Percentiles rank a stretch among this genome's conserved stretches.
Evolutionary conservation across 37 sponge, comb jelly and placozoan species (phyloP).

Genomic region (Theonella swinhoei): DNA sequence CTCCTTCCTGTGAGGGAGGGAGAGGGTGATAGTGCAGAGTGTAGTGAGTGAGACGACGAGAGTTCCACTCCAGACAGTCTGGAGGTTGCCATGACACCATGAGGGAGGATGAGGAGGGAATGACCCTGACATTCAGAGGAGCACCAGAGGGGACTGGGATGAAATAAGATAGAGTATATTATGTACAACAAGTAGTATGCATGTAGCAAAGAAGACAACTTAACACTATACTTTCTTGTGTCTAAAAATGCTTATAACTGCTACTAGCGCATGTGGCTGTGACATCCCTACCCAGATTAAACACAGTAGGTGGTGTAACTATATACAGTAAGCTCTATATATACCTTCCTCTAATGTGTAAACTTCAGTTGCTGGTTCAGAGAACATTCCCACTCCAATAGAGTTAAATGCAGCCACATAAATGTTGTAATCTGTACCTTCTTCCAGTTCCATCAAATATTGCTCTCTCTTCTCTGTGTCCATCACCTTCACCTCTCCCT

Average conservation of each 20-base stretch:
- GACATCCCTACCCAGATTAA: too few species aligned
- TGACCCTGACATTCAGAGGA: not conserved
- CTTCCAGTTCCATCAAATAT: not conserved
- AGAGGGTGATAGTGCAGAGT: not conserved
- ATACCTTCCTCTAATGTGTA: too few species aligned
- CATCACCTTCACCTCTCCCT: not conserved
- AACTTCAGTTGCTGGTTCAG: too few species aligned
- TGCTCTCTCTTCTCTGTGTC: not conserved
- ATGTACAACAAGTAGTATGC: too few species aligned
- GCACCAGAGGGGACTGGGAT: not conserved
- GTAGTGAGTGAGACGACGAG: not conserved
- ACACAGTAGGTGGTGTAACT: too few species aligned
- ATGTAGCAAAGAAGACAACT: too few species aligned
- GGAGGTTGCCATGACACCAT: not conserved
- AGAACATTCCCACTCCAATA: constrained; percentile 2
- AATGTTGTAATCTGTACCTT: not conserved
- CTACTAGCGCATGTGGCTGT: too few species aligned
- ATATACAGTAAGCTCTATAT: too few species aligned
- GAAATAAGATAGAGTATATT: too few species aligned
- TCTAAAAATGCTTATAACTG: too few species aligned
- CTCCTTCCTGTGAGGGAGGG: not conserved
- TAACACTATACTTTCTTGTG: too few species aligned
- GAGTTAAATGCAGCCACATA: constrained; percentile 1
- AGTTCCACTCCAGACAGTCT: not conserved
- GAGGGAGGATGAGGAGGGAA: not conserved